These are phyloP conservation scores for Novumbra hubbsi DNA, from an alignment of 2,797 vertebrate species.

Conservation along the genomic window DNA sequence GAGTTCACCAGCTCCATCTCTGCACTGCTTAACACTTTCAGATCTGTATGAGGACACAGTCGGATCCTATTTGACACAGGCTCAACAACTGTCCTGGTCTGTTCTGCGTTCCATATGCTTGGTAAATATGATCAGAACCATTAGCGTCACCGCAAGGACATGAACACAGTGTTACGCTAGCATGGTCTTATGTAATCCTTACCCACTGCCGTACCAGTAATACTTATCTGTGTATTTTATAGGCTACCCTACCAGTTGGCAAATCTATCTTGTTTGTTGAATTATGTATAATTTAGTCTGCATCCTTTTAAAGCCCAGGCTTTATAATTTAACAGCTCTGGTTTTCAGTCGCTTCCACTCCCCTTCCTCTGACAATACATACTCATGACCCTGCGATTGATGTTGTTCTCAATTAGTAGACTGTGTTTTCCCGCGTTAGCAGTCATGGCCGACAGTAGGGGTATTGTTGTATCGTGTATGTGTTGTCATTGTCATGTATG, in stretches of 20 bases:
- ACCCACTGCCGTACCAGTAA: too few relatives aligned
- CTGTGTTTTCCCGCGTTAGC: slow-evolving; percentile 8
- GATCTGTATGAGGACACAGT: slow-evolving; percentile 37
- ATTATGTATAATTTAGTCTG: background rate
- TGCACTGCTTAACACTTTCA: slow-evolving; percentile 60
- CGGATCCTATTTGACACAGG: background rate
- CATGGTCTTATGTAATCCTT: too few relatives aligned
- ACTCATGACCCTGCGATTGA: background rate
- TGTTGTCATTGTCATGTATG: too few relatives aligned
- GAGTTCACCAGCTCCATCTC: slow-evolving; percentile 68
- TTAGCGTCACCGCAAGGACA: background rate
- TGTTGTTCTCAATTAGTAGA: background rate
- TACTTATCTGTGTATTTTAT: background rate
- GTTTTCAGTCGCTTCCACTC: background rate
- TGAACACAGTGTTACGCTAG: background rate
- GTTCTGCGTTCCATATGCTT: background rate
- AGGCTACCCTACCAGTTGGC: background rate
- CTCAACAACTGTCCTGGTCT: background rate
- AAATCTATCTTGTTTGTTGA: background rate
- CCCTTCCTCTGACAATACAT: background rate
- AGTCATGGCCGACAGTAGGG: too few relatives aligned
- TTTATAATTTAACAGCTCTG: background rate
- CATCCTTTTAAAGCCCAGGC: background rate
- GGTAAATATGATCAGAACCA: background rate
- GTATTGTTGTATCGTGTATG: too few relatives aligned